Percentiles rank a stretch among this genome's conserved stretches.
These are phyloP conservation scores for Zygothrica quintamaculata DNA, from an alignment of 2,888 invertebrate species.

Conservation along the genomic window DNA sequence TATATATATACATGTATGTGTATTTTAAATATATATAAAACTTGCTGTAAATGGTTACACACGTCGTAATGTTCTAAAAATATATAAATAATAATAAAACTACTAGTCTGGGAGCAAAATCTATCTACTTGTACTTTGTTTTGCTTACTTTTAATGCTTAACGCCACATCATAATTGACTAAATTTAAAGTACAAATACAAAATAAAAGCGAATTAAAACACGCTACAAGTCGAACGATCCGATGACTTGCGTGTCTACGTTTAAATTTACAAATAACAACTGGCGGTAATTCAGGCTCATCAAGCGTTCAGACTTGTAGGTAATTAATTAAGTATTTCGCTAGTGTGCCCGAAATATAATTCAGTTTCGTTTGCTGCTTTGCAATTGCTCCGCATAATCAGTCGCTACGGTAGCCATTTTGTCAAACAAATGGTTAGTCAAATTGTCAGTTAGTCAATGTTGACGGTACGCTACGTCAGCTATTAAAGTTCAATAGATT, in stretches of 20 bases:
- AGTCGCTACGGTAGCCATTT: constrained; percentile 14
- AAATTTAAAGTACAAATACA: constrained; percentile 10
- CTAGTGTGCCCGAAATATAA: constrained; percentile 58
- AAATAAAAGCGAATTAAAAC: constrained; percentile 10
- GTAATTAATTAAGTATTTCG: constrained; percentile 72
- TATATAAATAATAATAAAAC: constrained; percentile 9
- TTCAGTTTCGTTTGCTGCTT: constrained; percentile 52
- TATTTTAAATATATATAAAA: constrained; percentile 9
- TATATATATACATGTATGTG: too few species aligned
- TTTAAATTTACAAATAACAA: constrained; percentile 71
- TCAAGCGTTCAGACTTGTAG: constrained; percentile 31
- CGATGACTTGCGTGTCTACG: constrained; percentile 69
- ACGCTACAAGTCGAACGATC: constrained; percentile 30
- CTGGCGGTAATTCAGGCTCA: constrained; percentile 74
- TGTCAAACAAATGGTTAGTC: constrained; percentile 6
- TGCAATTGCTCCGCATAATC: too few species aligned
- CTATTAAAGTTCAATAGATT: constrained; percentile 62
- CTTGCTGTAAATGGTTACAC: constrained; percentile 28
- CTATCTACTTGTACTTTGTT: constrained; percentile 37
- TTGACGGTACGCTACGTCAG: constrained; percentile 64
- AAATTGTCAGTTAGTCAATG: constrained; percentile 13
- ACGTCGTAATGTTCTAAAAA: constrained; percentile 6
- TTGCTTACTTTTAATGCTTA: constrained; percentile 22
- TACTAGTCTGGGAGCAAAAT: constrained; percentile 7
- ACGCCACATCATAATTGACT: constrained; percentile 42